Evolutionary conservation across 2,797 vertebrate genomes (phyloP), one percentile per base, ranked within the genome.

Genomic region (Danio kyathit): DNA sequence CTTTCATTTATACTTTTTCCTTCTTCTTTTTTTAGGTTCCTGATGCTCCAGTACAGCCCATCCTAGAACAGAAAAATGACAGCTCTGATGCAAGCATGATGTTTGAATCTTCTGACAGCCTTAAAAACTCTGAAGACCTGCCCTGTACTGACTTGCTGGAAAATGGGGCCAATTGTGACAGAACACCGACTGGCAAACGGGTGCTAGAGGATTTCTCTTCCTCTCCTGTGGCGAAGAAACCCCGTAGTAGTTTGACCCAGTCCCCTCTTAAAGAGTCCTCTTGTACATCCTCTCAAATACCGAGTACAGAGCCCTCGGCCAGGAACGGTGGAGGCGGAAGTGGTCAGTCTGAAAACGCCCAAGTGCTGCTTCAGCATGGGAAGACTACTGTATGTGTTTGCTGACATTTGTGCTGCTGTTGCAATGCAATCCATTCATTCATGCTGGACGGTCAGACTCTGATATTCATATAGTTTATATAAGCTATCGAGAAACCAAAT

Each of bases 331-430:
- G 57, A 0, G 54, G 95, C 29, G 92, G 94, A 74, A 93, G 97
- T 86, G 95, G 95, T 38, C 96, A 96, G 84, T 78, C 92, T 1
- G 86, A 13, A 48, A 94, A 93, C 2, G 89, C 95, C 57, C 91
- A 89, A 1, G 90, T 93, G 0, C 92, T 98, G 69, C 94, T 98
- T 73, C 96, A 96, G 46, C 95, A 96, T 70, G 86, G 95, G 75
- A 98, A 98, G 85, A 93, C 94, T 0, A 94, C 96, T 0, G 93
- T 99, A 76, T 99, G 97, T 12, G 97, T 98, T 0, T 99, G 95
- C 90, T 98, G 93, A 56, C 49, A 59, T 12, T 76, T 10, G 0
- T 11, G 72, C 43, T 41, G 74, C 52, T 67, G 40, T 75, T 59
- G 29, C 63, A 46, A 63, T 44, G 49, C 38, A 76, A 74, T 59